These are phyloP conservation scores for Apodemus agrarius DNA, from an alignment of 2,797 vertebrate species.

Conservation along the genomic window DNA sequence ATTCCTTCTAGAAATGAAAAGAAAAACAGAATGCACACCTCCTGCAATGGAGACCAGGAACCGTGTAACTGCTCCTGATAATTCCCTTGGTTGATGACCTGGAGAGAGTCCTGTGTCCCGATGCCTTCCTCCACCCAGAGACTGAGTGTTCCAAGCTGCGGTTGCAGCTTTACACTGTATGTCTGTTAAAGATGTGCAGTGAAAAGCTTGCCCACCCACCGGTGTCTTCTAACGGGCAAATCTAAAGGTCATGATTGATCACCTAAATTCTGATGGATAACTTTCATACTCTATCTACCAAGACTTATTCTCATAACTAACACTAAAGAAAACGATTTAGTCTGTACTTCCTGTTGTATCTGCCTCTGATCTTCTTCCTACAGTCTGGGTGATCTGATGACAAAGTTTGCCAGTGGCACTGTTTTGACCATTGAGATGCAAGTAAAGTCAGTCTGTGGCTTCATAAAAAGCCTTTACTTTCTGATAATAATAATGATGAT, in stretches of 20 bases:
- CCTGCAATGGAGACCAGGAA: conserved; percentile 9
- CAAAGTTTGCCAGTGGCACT: not conserved
- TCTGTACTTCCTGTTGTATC: not conserved
- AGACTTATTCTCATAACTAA: conserved; percentile 41
- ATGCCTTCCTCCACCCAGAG: not conserved
- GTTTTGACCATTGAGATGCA: not conserved
- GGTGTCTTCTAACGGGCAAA: conserved; percentile 33
- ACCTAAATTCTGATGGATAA: conserved; percentile 55
- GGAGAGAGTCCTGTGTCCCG: conserved; percentile 8
- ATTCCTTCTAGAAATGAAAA: not conserved
- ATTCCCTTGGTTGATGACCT: not conserved
- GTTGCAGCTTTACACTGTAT: not conserved
- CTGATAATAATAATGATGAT: not conserved
- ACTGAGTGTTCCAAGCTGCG: not conserved
- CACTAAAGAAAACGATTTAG: conserved; percentile 3
- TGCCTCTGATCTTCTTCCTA: not conserved
- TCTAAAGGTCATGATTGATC: conserved; percentile 38
- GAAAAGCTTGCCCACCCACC: not conserved
- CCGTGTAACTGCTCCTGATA: not conserved
- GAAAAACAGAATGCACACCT: not conserved
- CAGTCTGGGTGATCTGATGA: not conserved
- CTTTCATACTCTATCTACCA: conserved; percentile 4
- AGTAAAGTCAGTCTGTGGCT: not conserved
- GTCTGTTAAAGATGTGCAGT: not conserved
- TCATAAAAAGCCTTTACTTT: not conserved